Percentiles rank a stretch among this genome's conserved stretches.
Evolutionary conservation across 2,888 invertebrate species (phyloP).

Genomic region (Pocota personata): DNA sequence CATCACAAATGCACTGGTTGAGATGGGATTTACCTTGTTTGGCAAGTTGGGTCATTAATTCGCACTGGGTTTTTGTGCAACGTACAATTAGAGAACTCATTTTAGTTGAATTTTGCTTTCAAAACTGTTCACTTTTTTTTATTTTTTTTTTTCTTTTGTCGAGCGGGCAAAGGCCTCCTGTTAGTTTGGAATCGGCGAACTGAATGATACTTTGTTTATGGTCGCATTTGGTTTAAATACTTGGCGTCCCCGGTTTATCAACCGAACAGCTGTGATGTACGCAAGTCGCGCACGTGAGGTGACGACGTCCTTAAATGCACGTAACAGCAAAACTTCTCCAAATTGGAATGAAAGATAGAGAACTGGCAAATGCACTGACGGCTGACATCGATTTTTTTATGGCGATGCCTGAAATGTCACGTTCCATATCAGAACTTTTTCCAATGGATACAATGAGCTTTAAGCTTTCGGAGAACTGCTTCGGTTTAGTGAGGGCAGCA

Average conservation of each 20-base stretch:
- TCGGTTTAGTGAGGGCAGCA: not conserved
- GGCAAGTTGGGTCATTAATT: constrained; percentile 52
- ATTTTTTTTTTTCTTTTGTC: not conserved
- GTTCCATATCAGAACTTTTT: constrained; percentile 48
- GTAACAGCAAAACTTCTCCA: constrained; percentile 34
- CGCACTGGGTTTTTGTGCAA: constrained; percentile 59
- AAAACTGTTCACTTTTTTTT: not conserved
- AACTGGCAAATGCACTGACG: constrained; percentile 13
- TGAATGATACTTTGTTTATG: constrained; percentile 67
- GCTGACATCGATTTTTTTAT: constrained; percentile 35
- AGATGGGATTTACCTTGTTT: constrained; percentile 48
- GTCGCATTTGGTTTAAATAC: constrained; percentile 60
- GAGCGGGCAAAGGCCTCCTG: not conserved
- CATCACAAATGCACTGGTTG: constrained; percentile 24
- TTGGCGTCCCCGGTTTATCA: not conserved
- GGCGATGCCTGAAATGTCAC: constrained; percentile 63
- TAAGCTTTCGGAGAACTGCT: not conserved
- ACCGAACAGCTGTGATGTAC: constrained; percentile 33
- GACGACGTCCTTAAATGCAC: constrained; percentile 63
- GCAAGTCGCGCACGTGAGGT: constrained; percentile 22
- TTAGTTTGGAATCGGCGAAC: constrained; percentile 8
- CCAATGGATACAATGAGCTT: not conserved
- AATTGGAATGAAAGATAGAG: not conserved
- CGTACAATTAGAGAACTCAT: constrained; percentile 51
- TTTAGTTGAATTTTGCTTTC: constrained; percentile 7